Percentiles rank a stretch among this genome's conserved stretches.
Conservation (phyloP, 2,797 vertebrate genomes). For the Enteromius viviparus region DNA sequence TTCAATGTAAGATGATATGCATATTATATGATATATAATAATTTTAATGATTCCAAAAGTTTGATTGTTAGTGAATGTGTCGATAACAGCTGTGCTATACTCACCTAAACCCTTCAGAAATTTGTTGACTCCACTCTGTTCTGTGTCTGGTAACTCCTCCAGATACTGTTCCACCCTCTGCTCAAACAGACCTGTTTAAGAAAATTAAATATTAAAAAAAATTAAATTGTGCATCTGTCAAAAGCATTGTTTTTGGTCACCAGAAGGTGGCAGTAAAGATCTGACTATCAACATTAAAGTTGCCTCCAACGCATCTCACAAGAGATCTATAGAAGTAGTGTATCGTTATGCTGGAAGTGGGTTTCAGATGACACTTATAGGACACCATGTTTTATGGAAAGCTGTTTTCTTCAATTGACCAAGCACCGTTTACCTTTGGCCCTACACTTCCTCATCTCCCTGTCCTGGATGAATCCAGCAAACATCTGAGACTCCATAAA, state of each 20-base stretch:
- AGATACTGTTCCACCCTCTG: slow-evolving; percentile 96
- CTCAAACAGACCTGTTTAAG: slow-evolving; percentile 89
- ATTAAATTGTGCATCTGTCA: not conserved
- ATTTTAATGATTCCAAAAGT: not conserved
- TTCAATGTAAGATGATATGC: not conserved
- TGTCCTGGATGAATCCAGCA: slow-evolving; percentile 97
- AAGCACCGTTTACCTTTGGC: slow-evolving; percentile 86
- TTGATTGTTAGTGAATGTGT: not conserved
- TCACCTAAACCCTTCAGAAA: slow-evolving; percentile 96
- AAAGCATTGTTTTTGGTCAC: slow-evolving; percentile 23
- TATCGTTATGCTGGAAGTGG: not conserved
- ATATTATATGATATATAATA: not conserved
- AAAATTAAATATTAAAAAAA: not conserved
- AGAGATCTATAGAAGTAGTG: not conserved
- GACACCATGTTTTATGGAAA: not conserved
- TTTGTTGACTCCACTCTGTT: slow-evolving; percentile 98
- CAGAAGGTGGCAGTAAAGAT: slow-evolving; percentile 55
- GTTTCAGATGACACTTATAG: slow-evolving; percentile 12
- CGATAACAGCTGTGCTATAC: slow-evolving; percentile 56
- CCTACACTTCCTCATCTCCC: slow-evolving; percentile 92
- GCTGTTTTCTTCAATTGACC: not conserved
- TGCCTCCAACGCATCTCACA: not conserved
- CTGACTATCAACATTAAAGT: not conserved
- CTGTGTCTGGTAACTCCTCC: slow-evolving; percentile 96
- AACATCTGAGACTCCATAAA: slow-evolving; percentile 99